These are phyloP conservation scores for Aethes cnicana DNA, from an alignment of 2,888 invertebrate genomes.

Conservation along the genomic window DNA sequence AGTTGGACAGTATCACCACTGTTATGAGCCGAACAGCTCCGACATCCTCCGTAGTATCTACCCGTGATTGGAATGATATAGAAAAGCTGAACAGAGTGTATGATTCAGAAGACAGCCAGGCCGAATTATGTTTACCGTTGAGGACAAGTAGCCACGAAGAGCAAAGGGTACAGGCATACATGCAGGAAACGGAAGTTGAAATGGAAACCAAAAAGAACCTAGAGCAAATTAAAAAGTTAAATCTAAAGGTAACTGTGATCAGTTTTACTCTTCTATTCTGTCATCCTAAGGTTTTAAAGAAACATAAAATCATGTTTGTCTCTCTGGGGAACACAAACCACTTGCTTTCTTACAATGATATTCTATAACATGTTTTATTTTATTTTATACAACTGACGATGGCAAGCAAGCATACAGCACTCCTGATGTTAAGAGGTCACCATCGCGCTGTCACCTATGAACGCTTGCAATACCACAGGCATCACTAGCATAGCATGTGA, in stretches of 20 bases:
- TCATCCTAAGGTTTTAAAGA: neutral
- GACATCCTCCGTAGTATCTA: slow-evolving; percentile 44
- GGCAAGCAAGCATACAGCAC: too few species aligned
- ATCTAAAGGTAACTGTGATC: slow-evolving; percentile 36
- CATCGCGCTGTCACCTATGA: too few species aligned
- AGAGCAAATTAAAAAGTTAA: slow-evolving; percentile 47
- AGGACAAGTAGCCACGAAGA: too few species aligned
- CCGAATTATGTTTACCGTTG: neutral
- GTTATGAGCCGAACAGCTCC: slow-evolving; percentile 26
- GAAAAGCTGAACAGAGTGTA: slow-evolving; percentile 43
- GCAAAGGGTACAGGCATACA: slow-evolving; percentile 9
- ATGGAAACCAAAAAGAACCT: slow-evolving; percentile 43
- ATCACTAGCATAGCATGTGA: too few species aligned
- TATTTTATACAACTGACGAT: too few species aligned
- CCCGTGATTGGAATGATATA: slow-evolving; percentile 49
- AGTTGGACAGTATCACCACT: slow-evolving; percentile 36
- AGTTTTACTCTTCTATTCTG: neutral
- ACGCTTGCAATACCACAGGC: too few species aligned
- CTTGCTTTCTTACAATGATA: too few species aligned
- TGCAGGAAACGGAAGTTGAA: slow-evolving; percentile 12
- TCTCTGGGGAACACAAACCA: too few species aligned
- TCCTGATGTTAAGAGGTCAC: too few species aligned
- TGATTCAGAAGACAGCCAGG: slow-evolving; percentile 42
- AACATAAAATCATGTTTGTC: neutral
- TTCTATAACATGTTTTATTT: too few species aligned